Base-by-base conservation (phyloP, 2,797 vertebrate genomes). In the Myripristis murdjan region DNA sequence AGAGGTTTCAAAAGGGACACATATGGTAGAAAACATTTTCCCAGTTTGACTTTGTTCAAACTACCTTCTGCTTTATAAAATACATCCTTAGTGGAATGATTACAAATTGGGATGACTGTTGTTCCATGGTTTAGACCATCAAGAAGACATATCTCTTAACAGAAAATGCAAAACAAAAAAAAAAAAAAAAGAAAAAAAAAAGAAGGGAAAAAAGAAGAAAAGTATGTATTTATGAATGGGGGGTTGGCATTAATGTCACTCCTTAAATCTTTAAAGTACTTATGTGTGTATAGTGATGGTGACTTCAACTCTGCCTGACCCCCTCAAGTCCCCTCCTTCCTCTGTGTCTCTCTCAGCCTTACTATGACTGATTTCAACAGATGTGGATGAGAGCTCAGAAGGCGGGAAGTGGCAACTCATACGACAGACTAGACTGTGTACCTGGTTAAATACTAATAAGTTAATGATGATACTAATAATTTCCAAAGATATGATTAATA, bases 331-430 rank as follows among this genome's bases (percentile, higher is more conserved):
- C 26, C 52, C 43, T 47, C 18, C 6, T 64, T 66, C 63, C 53
- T 71, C 44, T 54, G 51, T 71, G 51, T 71, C 78, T 47, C 72
- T 2, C 57, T 71, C 79, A 80, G 62, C 83, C 64, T 69, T 68
- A 78, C 70, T 86, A 79, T 1, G 57, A 75, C 55, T 64, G 8
- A 68, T 86, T 82, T 81, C 41, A 73, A 62, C 64, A 71, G 71
- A 83, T 72, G 52, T 28, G 77, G 70, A 12, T 51, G 77, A 77
- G 58, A 15, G 77, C 63, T 77, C 69, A 64, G 80, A 79, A 52
- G 84, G 82, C 6, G 47, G 75, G 64, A 74, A 57, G 71, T 60
- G 68, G 58, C 70, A 70, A 70, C 58, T 65, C 44, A n/a, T n/a
- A 56, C 70, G 60, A 39, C 53, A 49, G 20, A 59, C 23, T 47